Evolutionary conservation across 2,888 invertebrate species (phyloP), one percentile per base, ranked within the genome.

Genomic region (Tachina fera): DNA sequence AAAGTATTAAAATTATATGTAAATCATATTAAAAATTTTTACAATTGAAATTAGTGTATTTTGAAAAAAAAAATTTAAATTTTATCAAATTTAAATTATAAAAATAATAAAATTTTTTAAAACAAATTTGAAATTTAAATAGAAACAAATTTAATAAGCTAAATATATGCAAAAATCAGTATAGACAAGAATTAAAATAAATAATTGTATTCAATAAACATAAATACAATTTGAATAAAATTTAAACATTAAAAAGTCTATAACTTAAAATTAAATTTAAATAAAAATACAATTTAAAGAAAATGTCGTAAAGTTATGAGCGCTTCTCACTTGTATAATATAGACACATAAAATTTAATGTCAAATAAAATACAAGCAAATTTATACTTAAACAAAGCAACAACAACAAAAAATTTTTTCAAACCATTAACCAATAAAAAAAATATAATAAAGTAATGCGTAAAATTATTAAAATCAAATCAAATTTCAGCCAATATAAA

Each of bases 401-500:
- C 41, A 13, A 31, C 8, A 61, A 61, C n/a, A n/a, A 53, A 14
- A 41, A 80, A 51, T 6, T 1, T 9, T 16, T 45, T 13, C 47
- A 41, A 67, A 61, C 8, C 41, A 41, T 53, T 53, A 61, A 65
- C 0, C n/a, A 56, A 56, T 56, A 49, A 6, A 13, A 14, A 49
- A 49, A 49, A 14, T 14, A 49, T 1, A 13, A 49, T 49, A 49
- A 70, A 75, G 19, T 19, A 11, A 43, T 49, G 0, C 13, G 45
- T 49, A 10, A 5, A 60, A 51, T 49, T 43, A 56, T 13, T 49
- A 19, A 43, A 39, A 61, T 16, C 10, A 31, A 5, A 16, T 53
- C 5, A 31, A 9, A 41, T n/a, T 70, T 75, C 77, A 87, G n/a
- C 87, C 87, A 80, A 87, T 84, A 63, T 84, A 84, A 65, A 83